Evolutionary conservation across 2,888 invertebrate species (phyloP).

Genomic region (Muschampia plurimacula): DNA sequence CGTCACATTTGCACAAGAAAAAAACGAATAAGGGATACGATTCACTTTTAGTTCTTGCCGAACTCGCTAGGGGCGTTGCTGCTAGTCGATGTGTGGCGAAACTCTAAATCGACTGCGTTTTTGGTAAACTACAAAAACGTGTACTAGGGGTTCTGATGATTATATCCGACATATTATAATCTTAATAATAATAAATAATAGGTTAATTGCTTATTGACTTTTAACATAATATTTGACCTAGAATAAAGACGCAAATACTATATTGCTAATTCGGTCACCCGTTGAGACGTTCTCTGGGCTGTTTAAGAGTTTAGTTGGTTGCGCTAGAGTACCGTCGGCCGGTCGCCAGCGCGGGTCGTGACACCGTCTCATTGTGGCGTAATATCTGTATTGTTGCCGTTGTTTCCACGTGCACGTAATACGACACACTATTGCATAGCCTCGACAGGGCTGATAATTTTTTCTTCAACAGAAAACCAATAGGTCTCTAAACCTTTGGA

Average conservation of each 20-base stretch:
- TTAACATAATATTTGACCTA: neutral
- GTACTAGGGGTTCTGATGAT: too few relatives aligned
- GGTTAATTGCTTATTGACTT: neutral
- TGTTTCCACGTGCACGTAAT: constrained; percentile 30
- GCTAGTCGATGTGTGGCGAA: too few relatives aligned
- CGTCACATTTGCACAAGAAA: too few relatives aligned
- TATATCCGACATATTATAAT: too few relatives aligned
- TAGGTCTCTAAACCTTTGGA: neutral
- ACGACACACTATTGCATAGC: constrained; percentile 29
- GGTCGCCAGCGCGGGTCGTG: constrained; percentile 60
- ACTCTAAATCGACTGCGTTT: too few relatives aligned
- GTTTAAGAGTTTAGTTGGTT: constrained; percentile 68
- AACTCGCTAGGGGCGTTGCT: too few relatives aligned
- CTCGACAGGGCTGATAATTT: constrained; percentile 4
- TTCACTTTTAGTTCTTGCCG: too few relatives aligned
- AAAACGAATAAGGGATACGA: too few relatives aligned
- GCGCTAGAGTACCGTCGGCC: constrained; percentile 54
- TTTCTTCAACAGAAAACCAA: neutral
- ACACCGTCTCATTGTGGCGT: constrained; percentile 63
- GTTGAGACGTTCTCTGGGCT: constrained; percentile 60
- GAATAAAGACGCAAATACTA: neutral
- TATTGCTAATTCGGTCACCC: constrained; percentile 49
- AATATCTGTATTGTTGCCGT: constrained; percentile 49
- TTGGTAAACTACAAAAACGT: too few relatives aligned
- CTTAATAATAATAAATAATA: neutral